These are phyloP conservation scores for Catharus ustulatus DNA, from an alignment of 2,797 vertebrate genomes.

Conservation along the genomic window DNA sequence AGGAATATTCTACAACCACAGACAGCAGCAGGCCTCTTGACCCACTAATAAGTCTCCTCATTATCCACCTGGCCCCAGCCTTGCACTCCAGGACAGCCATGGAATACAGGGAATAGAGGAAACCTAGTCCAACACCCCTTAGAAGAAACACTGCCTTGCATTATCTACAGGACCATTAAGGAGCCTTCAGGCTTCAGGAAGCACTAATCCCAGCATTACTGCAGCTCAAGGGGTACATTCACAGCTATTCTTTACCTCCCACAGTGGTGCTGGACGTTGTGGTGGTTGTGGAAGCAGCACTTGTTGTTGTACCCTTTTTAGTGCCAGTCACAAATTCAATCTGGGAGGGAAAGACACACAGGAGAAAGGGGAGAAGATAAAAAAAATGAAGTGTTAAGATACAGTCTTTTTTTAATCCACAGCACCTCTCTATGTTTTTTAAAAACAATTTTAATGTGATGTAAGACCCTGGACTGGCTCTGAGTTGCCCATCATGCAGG, in stretches of 20 bases:
- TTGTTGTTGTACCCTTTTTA: slow-evolving; percentile 92
- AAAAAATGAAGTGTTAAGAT: neutral
- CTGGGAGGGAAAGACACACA: slow-evolving; percentile 64
- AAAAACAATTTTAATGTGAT: neutral
- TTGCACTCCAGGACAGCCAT: neutral
- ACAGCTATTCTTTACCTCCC: slow-evolving; percentile 81
- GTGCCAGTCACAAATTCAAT: slow-evolving; percentile 98
- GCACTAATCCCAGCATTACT: neutral
- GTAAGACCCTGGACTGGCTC: neutral
- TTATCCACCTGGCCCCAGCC: neutral
- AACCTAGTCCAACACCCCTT: neutral
- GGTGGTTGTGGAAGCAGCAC: slow-evolving; percentile 83
- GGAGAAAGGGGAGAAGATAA: neutral
- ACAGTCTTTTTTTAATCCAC: neutral
- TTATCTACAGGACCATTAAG: neutral
- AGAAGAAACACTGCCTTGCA: neutral
- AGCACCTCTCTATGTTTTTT: neutral
- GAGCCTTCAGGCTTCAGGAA: neutral
- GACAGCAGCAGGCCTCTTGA: neutral
- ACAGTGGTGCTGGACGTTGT: slow-evolving; percentile 86
- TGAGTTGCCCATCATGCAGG: neutral
- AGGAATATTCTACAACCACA: neutral
- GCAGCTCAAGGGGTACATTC: neutral
- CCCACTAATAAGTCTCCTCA: neutral
- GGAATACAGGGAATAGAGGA: neutral